Evolutionary conservation across 2,888 invertebrate species (phyloP).

Genomic region (Cotesia congregata): DNA sequence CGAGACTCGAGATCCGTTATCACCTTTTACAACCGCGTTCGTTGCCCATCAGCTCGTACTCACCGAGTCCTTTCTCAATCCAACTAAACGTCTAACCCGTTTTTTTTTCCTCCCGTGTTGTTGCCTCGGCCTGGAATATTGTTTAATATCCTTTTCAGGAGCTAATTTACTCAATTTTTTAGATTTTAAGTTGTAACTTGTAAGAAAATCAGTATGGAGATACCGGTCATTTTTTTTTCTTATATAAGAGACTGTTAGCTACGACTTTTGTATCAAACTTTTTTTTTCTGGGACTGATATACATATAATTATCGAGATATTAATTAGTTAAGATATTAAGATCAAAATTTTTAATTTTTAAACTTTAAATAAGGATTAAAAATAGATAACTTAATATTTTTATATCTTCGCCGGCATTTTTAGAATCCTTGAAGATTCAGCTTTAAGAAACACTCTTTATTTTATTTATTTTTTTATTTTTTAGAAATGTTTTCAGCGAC

Average conservation of each 20-base stretch:
- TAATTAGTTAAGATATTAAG: not conserved
- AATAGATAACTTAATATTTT: too few relatives aligned
- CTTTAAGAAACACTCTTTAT: too few relatives aligned
- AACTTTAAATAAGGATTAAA: too few relatives aligned
- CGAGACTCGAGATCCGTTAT: slow-evolving; percentile 29
- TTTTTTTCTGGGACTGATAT: not conserved
- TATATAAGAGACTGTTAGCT: not conserved
- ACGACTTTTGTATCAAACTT: not conserved
- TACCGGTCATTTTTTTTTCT: too few relatives aligned
- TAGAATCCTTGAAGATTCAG: too few relatives aligned
- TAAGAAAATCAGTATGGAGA: too few relatives aligned
- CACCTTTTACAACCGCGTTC: slow-evolving; percentile 21
- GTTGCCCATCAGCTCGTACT: not conserved
- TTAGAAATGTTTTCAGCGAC: too few relatives aligned
- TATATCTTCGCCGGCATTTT: too few relatives aligned
- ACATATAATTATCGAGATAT: not conserved
- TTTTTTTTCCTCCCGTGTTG: not conserved
- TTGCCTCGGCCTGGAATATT: not conserved
- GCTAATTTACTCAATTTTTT: too few relatives aligned
- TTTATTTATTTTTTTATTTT: too few relatives aligned
- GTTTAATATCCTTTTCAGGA: not conserved
- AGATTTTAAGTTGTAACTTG: too few relatives aligned
- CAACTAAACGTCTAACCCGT: not conserved
- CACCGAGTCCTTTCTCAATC: not conserved
- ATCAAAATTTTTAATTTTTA: too few relatives aligned